phyloP scores from a whole-genome alignment of 1,140 invertebrate species.

The Brachionus asplanchnoidis region DNA sequence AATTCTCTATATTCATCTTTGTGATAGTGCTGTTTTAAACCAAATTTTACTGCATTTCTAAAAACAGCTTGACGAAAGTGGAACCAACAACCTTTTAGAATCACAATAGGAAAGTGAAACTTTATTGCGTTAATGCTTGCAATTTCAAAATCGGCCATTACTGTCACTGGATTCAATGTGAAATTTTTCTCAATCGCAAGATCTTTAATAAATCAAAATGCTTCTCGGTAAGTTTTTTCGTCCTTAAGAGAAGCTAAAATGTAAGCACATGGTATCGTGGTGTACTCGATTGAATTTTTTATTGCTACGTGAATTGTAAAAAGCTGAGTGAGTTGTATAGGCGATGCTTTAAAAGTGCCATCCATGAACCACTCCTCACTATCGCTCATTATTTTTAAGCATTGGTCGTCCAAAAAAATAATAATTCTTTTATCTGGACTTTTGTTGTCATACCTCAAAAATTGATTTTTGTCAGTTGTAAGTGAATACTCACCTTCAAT shows the following conservation, averaged over 20 bases:
- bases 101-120: not conserved
- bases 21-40: not conserved
- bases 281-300: not conserved
- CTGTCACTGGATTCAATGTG: not conserved
- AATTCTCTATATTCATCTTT: slow-evolving; percentile 3
- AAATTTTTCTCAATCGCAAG: not conserved
- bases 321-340: not conserved
- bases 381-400: not conserved
- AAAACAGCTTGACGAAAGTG: slow-evolving; percentile 22
- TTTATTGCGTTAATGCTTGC: not conserved
- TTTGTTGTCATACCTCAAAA: not conserved
- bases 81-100: too few relatives aligned
- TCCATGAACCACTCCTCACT: not conserved
- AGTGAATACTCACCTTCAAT: too few relatives aligned
- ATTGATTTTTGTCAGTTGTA: too few relatives aligned
- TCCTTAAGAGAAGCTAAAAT: not conserved
- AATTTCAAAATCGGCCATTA: slow-evolving; percentile 24
- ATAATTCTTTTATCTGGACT: not conserved
- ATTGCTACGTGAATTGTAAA: not conserved
- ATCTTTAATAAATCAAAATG: not conserved
- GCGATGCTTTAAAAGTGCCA: not conserved
- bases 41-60: slow-evolving; percentile 1
- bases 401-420: not conserved
- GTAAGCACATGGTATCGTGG: not conserved
- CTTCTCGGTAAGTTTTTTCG: slow-evolving; percentile 1